phyloP scores from a whole-genome alignment of 2,797 vertebrate genomes.

The Amblyraja radiata region DNA sequence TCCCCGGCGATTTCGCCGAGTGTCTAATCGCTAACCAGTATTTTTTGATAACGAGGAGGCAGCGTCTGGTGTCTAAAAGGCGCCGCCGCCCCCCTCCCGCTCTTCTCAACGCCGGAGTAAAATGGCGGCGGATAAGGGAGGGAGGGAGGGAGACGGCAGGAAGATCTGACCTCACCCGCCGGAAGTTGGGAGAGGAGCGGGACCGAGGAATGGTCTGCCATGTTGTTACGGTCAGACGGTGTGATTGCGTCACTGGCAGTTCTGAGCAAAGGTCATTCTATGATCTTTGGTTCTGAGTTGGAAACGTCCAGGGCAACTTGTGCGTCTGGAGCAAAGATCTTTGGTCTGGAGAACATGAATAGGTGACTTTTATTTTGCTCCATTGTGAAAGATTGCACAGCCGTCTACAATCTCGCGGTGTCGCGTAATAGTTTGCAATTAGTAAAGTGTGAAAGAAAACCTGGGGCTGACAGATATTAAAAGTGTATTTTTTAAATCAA shows the following conservation, averaged over 20 bases:
- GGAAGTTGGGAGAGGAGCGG: slow-evolving; percentile 52
- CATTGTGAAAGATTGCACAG: too few species aligned
- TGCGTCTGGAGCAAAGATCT: too few species aligned
- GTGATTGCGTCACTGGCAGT: slow-evolving; percentile 35
- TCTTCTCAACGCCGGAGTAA: background rate
- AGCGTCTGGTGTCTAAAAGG: slow-evolving; percentile 43
- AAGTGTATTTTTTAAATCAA: too few species aligned
- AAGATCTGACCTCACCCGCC: slow-evolving; percentile 53
- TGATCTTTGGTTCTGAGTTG: slow-evolving; percentile 41
- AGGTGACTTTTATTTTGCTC: too few species aligned
- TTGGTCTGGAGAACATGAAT: too few species aligned
- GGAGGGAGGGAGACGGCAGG: slow-evolving; percentile 27
- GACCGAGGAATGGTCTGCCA: background rate
- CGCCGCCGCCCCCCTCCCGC: slow-evolving; percentile 51
- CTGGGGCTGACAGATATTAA: too few species aligned
- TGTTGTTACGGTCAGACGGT: slow-evolving; percentile 37
- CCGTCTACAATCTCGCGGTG: too few species aligned
- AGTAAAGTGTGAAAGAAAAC: too few species aligned
- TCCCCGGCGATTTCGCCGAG: background rate
- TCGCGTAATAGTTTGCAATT: too few species aligned
- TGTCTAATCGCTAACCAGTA: slow-evolving; percentile 49
- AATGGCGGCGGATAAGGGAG: slow-evolving; percentile 42
- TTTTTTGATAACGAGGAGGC: too few species aligned
- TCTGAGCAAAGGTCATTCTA: slow-evolving; percentile 40
- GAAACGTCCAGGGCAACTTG: background rate